Conservation (phyloP, 2,797 vertebrate genomes). For the Phataginus tricuspis region DNA sequence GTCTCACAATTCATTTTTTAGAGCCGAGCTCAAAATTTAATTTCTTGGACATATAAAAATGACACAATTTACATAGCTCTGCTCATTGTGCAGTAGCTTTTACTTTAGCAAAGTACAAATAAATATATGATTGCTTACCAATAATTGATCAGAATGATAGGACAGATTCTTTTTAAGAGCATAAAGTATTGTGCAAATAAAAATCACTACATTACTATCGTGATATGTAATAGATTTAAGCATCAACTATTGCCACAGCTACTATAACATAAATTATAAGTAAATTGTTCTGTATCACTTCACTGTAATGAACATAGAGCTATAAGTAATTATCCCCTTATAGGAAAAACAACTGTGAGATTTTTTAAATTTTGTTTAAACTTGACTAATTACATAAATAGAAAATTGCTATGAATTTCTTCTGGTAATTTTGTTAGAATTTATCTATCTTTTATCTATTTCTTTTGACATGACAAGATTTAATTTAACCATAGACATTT, state of each 20-base stretch:
- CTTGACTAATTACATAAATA: not conserved
- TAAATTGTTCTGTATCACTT: conserved; percentile 73
- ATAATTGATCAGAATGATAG: not conserved
- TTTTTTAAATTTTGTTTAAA: not conserved
- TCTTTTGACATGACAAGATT: not conserved
- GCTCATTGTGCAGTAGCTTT: conserved; percentile 53
- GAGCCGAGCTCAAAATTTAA: conserved; percentile 67
- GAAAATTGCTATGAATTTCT: not conserved
- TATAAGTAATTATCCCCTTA: not conserved
- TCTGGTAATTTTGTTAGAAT: not conserved
- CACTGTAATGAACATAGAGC: conserved; percentile 56
- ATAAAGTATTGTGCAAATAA: conserved; percentile 49
- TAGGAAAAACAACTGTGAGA: not conserved
- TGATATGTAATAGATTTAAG: conserved; percentile 70
- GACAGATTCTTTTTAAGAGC: not conserved
- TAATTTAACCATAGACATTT: conserved; percentile 15
- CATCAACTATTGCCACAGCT: conserved; percentile 60
- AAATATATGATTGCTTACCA: not conserved
- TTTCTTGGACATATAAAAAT: conserved; percentile 58
- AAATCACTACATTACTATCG: conserved; percentile 48
- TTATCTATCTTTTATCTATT: not conserved
- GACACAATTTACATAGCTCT: conserved; percentile 54
- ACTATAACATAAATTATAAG: conserved; percentile 65
- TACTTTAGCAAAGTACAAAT: conserved; percentile 59
- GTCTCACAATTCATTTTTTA: conserved; percentile 62